Percentiles rank a stretch among this genome's conserved stretches.
Evolutionary conservation across 2,888 invertebrate genomes (phyloP).

Genomic region (Lithophane socia): DNA sequence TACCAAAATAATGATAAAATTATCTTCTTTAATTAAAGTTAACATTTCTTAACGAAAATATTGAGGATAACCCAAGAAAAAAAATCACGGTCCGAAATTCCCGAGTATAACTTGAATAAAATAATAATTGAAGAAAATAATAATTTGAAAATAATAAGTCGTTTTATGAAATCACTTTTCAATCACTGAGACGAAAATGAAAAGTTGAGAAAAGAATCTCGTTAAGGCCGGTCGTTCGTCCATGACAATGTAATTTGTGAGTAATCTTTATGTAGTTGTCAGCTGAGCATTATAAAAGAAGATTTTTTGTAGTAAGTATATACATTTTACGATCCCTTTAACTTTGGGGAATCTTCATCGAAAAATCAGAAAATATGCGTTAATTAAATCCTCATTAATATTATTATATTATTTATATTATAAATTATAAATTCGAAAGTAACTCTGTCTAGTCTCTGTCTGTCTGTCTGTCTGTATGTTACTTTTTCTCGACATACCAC

Average conservation of each 20-base stretch:
- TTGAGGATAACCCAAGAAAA: background rate
- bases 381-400: background rate
- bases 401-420: too few relatives aligned
- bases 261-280: conserved; percentile 23
- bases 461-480: too few relatives aligned
- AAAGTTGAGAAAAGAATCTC: conserved; percentile 32
- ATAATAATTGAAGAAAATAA: too few relatives aligned
- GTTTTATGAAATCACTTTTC: conserved; percentile 54
- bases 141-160: conserved; percentile 38
- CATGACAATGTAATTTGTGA: conserved; percentile 48
- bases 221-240: conserved; percentile 11
- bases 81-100: conserved; percentile 10
- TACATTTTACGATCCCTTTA: background rate
- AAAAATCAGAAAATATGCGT: background rate
- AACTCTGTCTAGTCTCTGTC: too few relatives aligned
- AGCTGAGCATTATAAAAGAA: background rate
- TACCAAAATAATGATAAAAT: background rate
- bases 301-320: background rate
- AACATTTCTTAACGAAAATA: background rate
- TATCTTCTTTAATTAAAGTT: too few relatives aligned
- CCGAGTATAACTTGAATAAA: too few relatives aligned
- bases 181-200: conserved; percentile 54
- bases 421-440: too few relatives aligned
- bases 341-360: too few relatives aligned
- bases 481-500: too few relatives aligned